Evolutionary conservation across 2,797 vertebrate genomes (phyloP), one percentile per base, ranked within the genome.

Genomic region (Dicrostonyx torquatus): DNA sequence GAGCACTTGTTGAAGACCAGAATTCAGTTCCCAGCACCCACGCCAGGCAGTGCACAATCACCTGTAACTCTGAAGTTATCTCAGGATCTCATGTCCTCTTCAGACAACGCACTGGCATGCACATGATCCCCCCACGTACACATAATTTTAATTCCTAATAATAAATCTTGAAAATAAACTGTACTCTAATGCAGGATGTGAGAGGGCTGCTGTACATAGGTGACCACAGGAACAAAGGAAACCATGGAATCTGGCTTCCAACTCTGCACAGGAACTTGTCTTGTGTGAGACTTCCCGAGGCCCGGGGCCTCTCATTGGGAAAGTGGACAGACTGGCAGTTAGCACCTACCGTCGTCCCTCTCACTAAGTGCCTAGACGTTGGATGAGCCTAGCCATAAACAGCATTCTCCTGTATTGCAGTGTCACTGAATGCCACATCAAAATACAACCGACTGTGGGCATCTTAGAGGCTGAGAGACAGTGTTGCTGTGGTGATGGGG

Each of bases 151-250:
- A 18, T 43, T 43, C 43, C 79, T 62, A 62, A 43, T 68, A 43
- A 6, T 90, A 64, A 72, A 80, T 95, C 94, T 90, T 66, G 73
- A 90, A 68, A 60, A 9, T 83, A 82, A 77, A 76, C 29, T 29
- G 29, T 75, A 48, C 85, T 88, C 75, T 93, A 34, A 70, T 64
- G 78, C 14, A 50, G 80, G 91, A 89, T 78, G 60, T 60, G 29
- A 78, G 70, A 92, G 64, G 45, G 40, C 43, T 58, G 43, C 83
- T 4, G 7, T 70, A 85, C 40, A 48, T 70, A 72, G 31, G 83
- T 73, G 79, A 60, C 8, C 64, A 50, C 34, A 10, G 43, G 15
- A 83, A 66, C 76, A 79, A 84, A 20, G 45, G 50, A 40, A 84
- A 26, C 48, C 29, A 13, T 0, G 0, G 17, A 48, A 43, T 45